Conservation (phyloP, 2,113 vertebrate species). For the Datnioides undecimradiatus region DNA sequence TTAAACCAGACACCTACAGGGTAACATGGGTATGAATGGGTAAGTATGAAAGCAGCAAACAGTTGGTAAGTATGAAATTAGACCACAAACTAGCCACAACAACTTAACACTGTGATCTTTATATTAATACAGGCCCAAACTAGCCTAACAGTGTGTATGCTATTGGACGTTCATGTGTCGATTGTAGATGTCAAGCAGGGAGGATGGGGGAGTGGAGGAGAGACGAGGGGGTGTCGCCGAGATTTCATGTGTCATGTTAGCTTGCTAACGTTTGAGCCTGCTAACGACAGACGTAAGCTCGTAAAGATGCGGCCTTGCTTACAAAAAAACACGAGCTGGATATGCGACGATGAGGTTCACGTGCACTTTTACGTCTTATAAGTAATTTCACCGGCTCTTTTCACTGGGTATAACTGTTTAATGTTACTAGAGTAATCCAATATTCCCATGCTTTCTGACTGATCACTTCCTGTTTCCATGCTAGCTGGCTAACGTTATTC, state of each 20-base stretch:
- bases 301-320: fast-evolving
- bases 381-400: background rate
- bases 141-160: background rate
- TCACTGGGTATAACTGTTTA: no score
- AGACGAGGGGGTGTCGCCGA: background rate
- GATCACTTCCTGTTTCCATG: background rate
- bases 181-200: fast-evolving
- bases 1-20: no score
- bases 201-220: background rate
- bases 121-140: no score
- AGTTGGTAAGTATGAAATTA: no score
- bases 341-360: background rate
- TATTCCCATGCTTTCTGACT: background rate
- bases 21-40: no score
- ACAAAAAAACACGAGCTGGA: background rate
- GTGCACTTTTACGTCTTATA: background rate
- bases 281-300: background rate
- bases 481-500: slow-evolving; percentile 25
- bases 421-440: background rate
- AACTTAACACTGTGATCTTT: no score
- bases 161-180: no score
- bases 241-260: slow-evolving; percentile 60
- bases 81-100: no score
- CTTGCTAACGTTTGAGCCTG: background rate
- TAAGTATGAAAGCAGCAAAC: no score